Evolutionary conservation across 1,140 invertebrate genomes (phyloP), one percentile per base, ranked within the genome.

Genomic region (Sinonovacula constricta): DNA sequence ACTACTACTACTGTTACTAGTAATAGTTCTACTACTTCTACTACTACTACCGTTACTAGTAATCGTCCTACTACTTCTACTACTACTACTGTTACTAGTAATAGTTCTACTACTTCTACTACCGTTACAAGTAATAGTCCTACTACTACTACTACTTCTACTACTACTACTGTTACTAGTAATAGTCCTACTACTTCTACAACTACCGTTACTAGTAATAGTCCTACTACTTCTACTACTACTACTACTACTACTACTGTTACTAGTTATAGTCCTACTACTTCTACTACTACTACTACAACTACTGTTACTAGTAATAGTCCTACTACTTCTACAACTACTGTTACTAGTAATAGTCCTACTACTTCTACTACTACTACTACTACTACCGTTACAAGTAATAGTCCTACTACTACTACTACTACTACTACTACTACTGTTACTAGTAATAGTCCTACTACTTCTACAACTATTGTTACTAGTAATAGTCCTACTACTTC

Each of bases 81-180:
- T 33, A 24, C 60, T 34, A 26, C 33, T n/a, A 71, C 2, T 34
- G 24, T 45, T 15, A 45, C 18, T 28, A 39, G 34, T 49, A 56
- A 33, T 59, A 62, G 45, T 45, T 10, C 34, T 59, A 15, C n/a
- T 34, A 22, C n/a, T 33, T 22, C 39, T 45, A 10, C 30, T 59
- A 5, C 33, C 30, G 18, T n/a, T 76, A 30, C 56, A 15, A 71
- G 22, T 10, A 72, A 26, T 68, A 30, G 33, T 53, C 14, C 30
- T 39, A 71, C 33, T 15, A 39, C 54, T 62, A 33, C 33, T 28
- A 24, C 66, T 51, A 36, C 12, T 0, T n/a, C 15, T 45, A 18
- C 39, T 30, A 39, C 39, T 36, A 57, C 54, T 57, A 57, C 54
- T 24, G 28, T 26, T 57, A 57, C 54, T 57, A 57, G 18, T 24